Base-by-base conservation (phyloP, 2,888 invertebrate genomes). In the Agriopis marginaria region DNA sequence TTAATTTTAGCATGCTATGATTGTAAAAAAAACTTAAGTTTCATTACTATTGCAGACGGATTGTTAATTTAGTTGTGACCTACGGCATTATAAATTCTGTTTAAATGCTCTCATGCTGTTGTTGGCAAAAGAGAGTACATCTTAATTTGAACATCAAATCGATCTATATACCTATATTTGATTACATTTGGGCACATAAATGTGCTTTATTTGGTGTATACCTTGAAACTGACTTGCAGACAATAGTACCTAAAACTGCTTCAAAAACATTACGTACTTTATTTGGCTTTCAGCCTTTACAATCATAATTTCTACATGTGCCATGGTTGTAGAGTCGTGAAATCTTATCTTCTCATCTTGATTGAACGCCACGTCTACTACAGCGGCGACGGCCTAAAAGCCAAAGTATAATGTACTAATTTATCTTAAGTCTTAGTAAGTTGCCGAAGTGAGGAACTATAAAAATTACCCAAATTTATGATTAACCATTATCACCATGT, bases 21-120 rank as follows among this genome's bases (percentile, higher is more conserved):
- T 60, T 62, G 42, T 62, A 62, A 53, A 39, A 55, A 47, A 45
- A 47, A 32, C 72, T 73, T 75, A 32, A 54, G 66, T 72, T 72
- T 75, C 73, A 73, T 74, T 73, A 72, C 73, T 53, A 45, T 53
- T 61, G 68, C 61, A 53, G 63, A 45, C 66, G 72, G 50, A 70
- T 76, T 75, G 75, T 75, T 76, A 68, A 69, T 72, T 72, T 74
- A 66, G 63, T 71, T 47, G 66, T 11, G 66, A 17, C 45, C 58
- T 68, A 42, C 51, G 63, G 49, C 58, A 56, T 58, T 45, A 45
- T 56, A 6, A 45, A 45, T 23, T 23, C 17, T 58, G n/a, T 45
- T 12, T 17, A 12, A 23, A 58, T 11, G 23, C 7, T 58, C 23
- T 23, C 23, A 12, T 32, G 45, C 45, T 58, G 56, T 58, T 42